Conservation (phyloP, 2,797 vertebrate genomes). For the Lagorchestes hirsutus region DNA sequence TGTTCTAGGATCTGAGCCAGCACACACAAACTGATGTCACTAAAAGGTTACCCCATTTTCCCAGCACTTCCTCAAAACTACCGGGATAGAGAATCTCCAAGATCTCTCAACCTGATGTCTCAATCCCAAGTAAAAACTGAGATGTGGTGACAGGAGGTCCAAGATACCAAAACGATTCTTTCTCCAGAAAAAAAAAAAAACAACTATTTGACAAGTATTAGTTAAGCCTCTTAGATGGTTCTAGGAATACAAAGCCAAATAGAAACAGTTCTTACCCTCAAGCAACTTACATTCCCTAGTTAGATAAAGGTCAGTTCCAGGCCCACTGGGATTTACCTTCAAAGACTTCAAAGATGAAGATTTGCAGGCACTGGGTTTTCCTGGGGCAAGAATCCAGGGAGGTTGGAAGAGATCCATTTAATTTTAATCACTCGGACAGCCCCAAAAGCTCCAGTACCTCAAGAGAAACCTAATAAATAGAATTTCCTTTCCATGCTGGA, state of each 20-base stretch:
- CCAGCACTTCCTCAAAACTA: not conserved
- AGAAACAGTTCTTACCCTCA: not conserved
- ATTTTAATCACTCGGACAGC: not conserved
- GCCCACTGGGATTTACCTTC: not conserved
- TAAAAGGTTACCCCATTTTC: not conserved
- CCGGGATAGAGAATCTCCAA: not conserved
- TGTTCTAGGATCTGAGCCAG: not conserved
- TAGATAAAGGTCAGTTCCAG: not conserved
- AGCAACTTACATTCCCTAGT: not conserved
- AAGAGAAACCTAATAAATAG: not conserved
- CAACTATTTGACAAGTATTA: not conserved
- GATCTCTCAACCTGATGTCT: not conserved
- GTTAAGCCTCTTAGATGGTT: not conserved
- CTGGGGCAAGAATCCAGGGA: not conserved
- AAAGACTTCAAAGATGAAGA: conserved; percentile 10
- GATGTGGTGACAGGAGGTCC: accelerated
- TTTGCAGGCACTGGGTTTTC: not conserved
- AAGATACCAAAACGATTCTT: not conserved
- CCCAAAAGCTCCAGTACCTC: not conserved
- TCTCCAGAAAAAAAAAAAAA: not conserved
- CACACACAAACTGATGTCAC: not conserved
- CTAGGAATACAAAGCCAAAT: not conserved
- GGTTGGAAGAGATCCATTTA: conserved; percentile 8
- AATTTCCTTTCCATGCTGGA: conserved; percentile 28
- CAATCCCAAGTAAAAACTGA: not conserved